These are phyloP conservation scores for Cavia porcellus DNA, from an alignment of 2,113 vertebrate genomes.

Conservation along the genomic window DNA sequence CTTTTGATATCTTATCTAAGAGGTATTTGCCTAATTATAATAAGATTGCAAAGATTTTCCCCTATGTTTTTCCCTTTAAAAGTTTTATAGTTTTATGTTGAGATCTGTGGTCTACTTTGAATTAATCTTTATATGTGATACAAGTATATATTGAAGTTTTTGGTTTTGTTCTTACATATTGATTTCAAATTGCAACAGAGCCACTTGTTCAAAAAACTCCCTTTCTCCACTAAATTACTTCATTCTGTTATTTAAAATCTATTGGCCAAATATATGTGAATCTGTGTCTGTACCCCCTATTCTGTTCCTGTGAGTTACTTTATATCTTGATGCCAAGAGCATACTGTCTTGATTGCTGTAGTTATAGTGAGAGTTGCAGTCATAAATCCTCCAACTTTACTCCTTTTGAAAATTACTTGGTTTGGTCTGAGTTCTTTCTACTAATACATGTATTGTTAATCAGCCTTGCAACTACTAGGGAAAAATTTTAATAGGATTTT, in stretches of 20 bases:
- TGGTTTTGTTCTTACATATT: neutral
- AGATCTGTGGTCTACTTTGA: neutral
- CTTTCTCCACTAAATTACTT: neutral
- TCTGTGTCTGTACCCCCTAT: neutral
- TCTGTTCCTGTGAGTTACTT: neutral
- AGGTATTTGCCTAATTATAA: neutral
- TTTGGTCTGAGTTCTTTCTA: neutral
- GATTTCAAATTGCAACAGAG: slow-evolving; percentile 4
- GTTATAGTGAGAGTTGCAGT: neutral
- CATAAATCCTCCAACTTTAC: neutral
- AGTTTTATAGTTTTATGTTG: neutral
- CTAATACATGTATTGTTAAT: neutral
- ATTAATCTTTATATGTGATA: neutral
- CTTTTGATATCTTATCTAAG: neutral
- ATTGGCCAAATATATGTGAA: neutral
- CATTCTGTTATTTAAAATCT: neutral
- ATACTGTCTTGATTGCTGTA: neutral
- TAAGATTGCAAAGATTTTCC: neutral
- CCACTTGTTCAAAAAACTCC: neutral
- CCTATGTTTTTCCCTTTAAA: neutral
- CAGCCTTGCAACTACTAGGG: neutral
- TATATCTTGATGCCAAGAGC: neutral
- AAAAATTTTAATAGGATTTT: neutral
- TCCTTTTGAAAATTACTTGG: neutral
- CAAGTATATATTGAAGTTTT: neutral